These are phyloP conservation scores for Azemiops feae DNA, from an alignment of 2,113 vertebrate genomes.

Conservation along the genomic window DNA sequence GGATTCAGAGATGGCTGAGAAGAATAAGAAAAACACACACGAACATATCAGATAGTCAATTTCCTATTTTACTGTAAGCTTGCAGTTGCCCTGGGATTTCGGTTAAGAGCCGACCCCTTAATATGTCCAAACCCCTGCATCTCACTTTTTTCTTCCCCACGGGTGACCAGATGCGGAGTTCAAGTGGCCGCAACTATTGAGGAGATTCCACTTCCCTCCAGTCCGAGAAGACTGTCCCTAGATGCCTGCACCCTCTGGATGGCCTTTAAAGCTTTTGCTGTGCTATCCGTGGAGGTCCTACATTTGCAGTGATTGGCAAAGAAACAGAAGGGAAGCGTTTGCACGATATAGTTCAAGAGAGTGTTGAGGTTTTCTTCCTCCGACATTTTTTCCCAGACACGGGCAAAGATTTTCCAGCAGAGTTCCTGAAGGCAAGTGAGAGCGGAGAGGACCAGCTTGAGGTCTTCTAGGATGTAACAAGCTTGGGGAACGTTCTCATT, in stretches of 20 bases:
- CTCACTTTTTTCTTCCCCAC: background rate
- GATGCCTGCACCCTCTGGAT: background rate
- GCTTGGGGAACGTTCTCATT: background rate
- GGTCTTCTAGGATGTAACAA: slow-evolving; percentile 2
- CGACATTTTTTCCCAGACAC: background rate
- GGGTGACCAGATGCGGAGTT: background rate
- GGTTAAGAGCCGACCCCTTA: background rate
- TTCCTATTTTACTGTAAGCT: slow-evolving; percentile 1
- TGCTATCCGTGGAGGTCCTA: background rate
- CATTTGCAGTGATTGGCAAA: slow-evolving; percentile 1
- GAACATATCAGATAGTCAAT: background rate
- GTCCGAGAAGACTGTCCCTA: background rate
- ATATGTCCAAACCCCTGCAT: background rate
- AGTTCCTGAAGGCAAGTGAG: slow-evolving; percentile 18
- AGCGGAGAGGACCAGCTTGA: background rate
- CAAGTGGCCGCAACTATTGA: background rate
- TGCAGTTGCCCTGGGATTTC: background rate
- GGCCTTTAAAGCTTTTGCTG: background rate
- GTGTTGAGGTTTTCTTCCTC: slow-evolving; percentile 13
- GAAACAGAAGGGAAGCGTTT: slow-evolving; percentile 4
- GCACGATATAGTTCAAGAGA: background rate
- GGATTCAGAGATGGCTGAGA: background rate
- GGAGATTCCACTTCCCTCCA: background rate
- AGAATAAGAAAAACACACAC: background rate
- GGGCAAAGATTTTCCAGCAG: slow-evolving; percentile 12